Conservation (phyloP, 37 sponge, comb jelly and placozoan species). For the Mnemiopsis leidyi region DNA sequence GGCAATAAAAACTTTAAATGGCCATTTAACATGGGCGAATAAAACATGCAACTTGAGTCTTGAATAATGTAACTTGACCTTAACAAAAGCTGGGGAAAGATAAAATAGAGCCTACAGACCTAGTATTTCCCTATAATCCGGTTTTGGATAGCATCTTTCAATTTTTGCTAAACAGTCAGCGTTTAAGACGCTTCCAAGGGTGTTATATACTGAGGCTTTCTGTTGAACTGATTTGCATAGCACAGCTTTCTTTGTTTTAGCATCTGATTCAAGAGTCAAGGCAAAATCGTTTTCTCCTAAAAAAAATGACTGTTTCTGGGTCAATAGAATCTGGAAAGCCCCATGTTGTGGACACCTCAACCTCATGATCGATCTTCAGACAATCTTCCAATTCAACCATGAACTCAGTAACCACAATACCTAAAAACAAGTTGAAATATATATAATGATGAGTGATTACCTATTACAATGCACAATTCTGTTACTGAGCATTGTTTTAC, state of each 20-base stretch:
- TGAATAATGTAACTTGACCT: no score
- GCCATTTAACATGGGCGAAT: no score
- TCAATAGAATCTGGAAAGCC: slow-evolving; percentile 19
- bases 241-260: slow-evolving; percentile 12
- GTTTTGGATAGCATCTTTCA: slow-evolving; percentile 9
- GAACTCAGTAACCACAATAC: no score
- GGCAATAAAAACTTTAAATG: no score
- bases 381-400: neutral
- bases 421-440: no score
- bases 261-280: slow-evolving; percentile 31
- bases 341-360: neutral
- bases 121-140: slow-evolving; percentile 11
- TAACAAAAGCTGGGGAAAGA: no score
- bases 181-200: neutral
- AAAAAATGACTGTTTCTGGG: neutral
- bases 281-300: slow-evolving; percentile 25
- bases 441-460: no score
- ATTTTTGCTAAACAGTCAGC: neutral
- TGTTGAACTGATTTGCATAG: slow-evolving; percentile 24
- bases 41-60: no score
- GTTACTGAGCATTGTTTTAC: no score
- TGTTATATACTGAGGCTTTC: neutral
- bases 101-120: no score
- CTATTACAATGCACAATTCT: no score
- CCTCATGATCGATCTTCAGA: neutral